phyloP scores from a whole-genome alignment of 1,140 invertebrate species.

The Protaetia brevitarsis region DNA sequence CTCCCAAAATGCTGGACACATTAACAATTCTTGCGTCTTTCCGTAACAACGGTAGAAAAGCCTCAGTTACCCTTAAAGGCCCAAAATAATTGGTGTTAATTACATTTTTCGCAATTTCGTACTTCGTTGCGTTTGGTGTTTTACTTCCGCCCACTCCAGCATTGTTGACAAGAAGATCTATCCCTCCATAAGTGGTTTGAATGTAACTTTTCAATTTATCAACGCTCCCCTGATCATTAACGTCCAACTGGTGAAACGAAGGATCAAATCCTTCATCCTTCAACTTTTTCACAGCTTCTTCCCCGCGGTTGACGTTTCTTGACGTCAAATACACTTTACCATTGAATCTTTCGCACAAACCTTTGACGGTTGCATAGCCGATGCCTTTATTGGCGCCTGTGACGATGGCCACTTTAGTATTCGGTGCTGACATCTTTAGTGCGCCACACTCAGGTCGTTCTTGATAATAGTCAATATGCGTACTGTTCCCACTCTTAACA shows the following conservation, averaged over 20 bases:
- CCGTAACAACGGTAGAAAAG: slow-evolving; percentile 66
- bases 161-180: slow-evolving; percentile 83
- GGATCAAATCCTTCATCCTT: slow-evolving; percentile 54
- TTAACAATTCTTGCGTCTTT: slow-evolving; percentile 70
- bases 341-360: slow-evolving; percentile 57
- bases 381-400: slow-evolving; percentile 76
- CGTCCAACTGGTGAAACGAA: slow-evolving; percentile 62
- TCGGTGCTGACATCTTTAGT: background rate
- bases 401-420: slow-evolving; percentile 45
- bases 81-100: slow-evolving; percentile 67
- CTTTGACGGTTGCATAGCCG: slow-evolving; percentile 66
- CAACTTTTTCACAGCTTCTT: slow-evolving; percentile 54
- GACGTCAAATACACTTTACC: slow-evolving; percentile 60
- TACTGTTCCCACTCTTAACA: too few relatives aligned
- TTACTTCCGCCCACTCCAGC: slow-evolving; percentile 76
- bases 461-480: too few relatives aligned
- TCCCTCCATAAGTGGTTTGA: slow-evolving; percentile 63
- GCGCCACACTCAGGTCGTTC: background rate
- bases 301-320: slow-evolving; percentile 54
- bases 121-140: slow-evolving; percentile 59
- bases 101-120: slow-evolving; percentile 72
- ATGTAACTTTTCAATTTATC: slow-evolving; percentile 56
- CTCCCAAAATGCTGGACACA: slow-evolving; percentile 67
- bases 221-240: slow-evolving; percentile 56
- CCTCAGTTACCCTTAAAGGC: slow-evolving; percentile 60